These are phyloP conservation scores for Clangula hyemalis DNA, from an alignment of 2,797 vertebrate genomes.

Conservation along the genomic window DNA sequence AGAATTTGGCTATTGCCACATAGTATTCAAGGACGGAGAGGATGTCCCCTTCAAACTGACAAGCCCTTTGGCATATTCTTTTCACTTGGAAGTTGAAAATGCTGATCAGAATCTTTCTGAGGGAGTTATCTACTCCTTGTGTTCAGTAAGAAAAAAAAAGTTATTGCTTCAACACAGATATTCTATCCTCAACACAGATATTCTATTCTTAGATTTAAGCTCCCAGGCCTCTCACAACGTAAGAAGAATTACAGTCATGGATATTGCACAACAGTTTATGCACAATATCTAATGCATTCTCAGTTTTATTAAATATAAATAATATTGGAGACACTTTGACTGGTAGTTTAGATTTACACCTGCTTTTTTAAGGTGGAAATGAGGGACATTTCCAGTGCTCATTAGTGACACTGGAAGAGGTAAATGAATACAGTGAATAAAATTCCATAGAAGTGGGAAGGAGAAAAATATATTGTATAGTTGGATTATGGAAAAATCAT, in stretches of 20 bases:
- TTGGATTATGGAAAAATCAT: background rate
- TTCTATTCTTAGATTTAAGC: background rate
- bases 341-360: slow-evolving; percentile 9
- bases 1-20: background rate
- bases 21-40: background rate
- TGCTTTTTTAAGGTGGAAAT: slow-evolving; percentile 6
- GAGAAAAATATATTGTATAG: background rate
- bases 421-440: slow-evolving; percentile 3
- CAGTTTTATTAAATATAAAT: slow-evolving; percentile 34
- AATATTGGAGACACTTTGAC: slow-evolving; percentile 1
- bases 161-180: slow-evolving; percentile 6
- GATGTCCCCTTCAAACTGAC: background rate
- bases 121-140: slow-evolving; percentile 1
- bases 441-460: background rate
- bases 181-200: background rate
- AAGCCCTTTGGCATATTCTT: background rate
- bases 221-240: slow-evolving; percentile 13
- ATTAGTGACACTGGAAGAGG: background rate
- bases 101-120: background rate
- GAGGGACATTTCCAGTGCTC: background rate
- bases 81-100: slow-evolving; percentile 8
- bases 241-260: slow-evolving; percentile 16
- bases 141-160: background rate
- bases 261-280: slow-evolving; percentile 28
- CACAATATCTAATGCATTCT: slow-evolving; percentile 36